A percentile compares a stretch with the other conserved stretches of the same genome.
Conservation (phyloP, 1,140 invertebrate genomes). For the Bombyx mori region DNA sequence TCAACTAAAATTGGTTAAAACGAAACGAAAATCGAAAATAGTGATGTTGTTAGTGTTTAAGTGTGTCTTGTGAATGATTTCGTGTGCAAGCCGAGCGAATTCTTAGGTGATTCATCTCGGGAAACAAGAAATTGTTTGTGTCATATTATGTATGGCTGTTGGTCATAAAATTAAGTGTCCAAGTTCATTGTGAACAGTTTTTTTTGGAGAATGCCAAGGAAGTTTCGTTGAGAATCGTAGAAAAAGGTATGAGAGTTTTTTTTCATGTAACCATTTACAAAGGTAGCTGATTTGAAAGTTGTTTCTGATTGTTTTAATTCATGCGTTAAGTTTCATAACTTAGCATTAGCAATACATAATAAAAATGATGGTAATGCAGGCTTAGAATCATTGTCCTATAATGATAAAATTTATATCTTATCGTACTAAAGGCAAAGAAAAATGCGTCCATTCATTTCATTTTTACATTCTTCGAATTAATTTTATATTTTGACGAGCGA, state of each 20-base stretch:
- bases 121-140: conserved; percentile 56
- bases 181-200: conserved; percentile 31
- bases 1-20: conserved; percentile 30
- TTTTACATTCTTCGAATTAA: too few species aligned
- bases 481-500: too few species aligned
- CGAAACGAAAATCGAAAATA: conserved; percentile 32
- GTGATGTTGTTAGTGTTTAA: conserved; percentile 26
- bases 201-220: conserved; percentile 14
- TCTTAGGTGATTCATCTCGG: conserved; percentile 60
- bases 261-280: too few species aligned
- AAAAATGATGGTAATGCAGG: too few species aligned
- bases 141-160: conserved; percentile 28
- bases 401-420: too few species aligned
- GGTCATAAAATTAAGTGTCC: conserved; percentile 35
- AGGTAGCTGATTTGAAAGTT: too few species aligned
- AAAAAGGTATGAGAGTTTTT: conserved; percentile 21
- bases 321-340: too few species aligned
- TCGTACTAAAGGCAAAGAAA: too few species aligned
- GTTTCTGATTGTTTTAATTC: too few species aligned
- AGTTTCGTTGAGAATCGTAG: conserved; percentile 12
- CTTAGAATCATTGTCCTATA: too few species aligned
- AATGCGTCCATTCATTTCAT: too few species aligned
- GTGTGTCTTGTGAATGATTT: conserved; percentile 30
- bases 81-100: conserved; percentile 44
- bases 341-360: too few species aligned